Conservation (phyloP, 2,113 vertebrate genomes). For the Oceanodroma tethys region DNA sequence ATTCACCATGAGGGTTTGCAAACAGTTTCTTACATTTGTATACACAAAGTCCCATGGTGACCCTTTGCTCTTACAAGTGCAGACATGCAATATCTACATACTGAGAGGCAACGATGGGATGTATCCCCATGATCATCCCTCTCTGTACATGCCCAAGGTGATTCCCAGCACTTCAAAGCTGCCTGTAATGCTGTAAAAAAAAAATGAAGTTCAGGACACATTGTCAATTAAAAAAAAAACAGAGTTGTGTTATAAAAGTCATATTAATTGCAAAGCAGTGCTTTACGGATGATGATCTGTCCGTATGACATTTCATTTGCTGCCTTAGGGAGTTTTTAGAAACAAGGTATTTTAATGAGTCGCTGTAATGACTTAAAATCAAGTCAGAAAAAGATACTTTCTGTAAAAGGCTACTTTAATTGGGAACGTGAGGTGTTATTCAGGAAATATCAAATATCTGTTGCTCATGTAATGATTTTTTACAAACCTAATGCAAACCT, state of each 20-base stretch:
- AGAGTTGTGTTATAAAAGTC: not conserved
- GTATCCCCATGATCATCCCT: not conserved
- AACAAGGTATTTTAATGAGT: constrained; percentile 22
- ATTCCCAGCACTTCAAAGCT: not conserved
- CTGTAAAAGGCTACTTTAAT: not conserved
- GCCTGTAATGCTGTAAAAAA: not conserved
- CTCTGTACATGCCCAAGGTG: not conserved
- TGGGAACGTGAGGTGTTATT: not conserved
- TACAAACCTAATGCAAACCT: not conserved
- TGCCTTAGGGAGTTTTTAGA: constrained; percentile 5
- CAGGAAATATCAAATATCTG: not conserved
- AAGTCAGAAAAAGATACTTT: not conserved
- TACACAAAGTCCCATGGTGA: not conserved
- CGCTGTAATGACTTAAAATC: not conserved
- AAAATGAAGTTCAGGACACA: not conserved
- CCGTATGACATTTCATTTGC: not conserved
- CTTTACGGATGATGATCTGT: not conserved
- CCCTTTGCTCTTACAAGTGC: not conserved
- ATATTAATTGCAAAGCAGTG: constrained; percentile 19
- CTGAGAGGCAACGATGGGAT: accelerated
- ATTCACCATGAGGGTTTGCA: not conserved
- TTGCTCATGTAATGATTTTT: not conserved
- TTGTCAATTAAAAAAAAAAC: not conserved
- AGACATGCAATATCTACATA: not conserved
- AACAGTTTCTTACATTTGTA: not conserved